phyloP scores from a whole-genome alignment of 2,888 invertebrate genomes.

The Sipha maydis region DNA sequence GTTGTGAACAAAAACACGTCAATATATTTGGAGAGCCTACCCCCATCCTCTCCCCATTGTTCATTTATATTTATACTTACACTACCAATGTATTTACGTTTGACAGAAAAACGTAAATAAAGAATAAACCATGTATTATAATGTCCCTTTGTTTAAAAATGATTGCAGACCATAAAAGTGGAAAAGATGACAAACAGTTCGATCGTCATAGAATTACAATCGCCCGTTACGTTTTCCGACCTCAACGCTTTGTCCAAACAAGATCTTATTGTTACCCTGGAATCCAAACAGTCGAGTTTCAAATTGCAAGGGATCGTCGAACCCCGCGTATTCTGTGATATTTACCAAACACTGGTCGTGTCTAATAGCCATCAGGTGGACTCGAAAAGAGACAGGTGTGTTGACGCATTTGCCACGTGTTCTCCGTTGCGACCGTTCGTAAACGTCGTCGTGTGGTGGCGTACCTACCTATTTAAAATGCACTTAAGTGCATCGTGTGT shows the following conservation, averaged over 20 bases:
- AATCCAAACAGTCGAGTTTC: slow-evolving; percentile 76
- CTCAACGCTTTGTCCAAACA: slow-evolving; percentile 78
- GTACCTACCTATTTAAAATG: neutral
- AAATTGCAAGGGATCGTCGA: slow-evolving; percentile 78
- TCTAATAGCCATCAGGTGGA: slow-evolving; percentile 35
- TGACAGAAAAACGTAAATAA: neutral
- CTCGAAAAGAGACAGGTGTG: slow-evolving; percentile 39
- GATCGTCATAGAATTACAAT: slow-evolving; percentile 82
- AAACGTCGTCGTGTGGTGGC: neutral
- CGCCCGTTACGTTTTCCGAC: slow-evolving; percentile 80
- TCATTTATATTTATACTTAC: too few species aligned
- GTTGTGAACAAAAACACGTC: too few species aligned
- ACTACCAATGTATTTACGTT: too few species aligned
- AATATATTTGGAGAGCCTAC: too few species aligned
- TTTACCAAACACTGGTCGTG: slow-evolving; percentile 76
- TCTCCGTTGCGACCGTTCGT: neutral
- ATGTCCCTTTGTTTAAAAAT: neutral
- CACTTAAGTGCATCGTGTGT: neutral
- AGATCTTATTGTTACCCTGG: slow-evolving; percentile 76
- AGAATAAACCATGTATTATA: neutral
- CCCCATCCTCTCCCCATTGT: too few species aligned
- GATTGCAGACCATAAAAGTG: slow-evolving; percentile 72
- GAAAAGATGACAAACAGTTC: slow-evolving; percentile 80
- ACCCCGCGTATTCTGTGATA: slow-evolving; percentile 81
- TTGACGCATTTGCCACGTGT: slow-evolving; percentile 1